Percentiles rank a stretch among this genome's conserved stretches.
Conservation (phyloP, 2,113 vertebrate species). For the Thomomys bottae region DNA sequence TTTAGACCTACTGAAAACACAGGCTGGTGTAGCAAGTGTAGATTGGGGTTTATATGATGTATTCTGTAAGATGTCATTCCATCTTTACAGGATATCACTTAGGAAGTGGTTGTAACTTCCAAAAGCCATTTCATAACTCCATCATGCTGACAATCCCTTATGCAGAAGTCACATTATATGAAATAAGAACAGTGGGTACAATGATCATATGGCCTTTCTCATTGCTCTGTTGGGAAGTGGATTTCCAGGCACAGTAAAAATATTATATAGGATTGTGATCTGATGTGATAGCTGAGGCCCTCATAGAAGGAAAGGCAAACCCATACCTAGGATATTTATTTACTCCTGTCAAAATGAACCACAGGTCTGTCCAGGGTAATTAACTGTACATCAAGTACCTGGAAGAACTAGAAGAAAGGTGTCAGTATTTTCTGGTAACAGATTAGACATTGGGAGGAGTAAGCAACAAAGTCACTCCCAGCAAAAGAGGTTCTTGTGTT, state of each 20-base stretch:
- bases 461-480: neutral
- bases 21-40: neutral
- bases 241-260: constrained; percentile 16
- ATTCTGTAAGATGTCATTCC: constrained; percentile 11
- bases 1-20: neutral
- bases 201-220: neutral
- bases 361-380: neutral
- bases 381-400: neutral
- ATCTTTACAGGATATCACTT: neutral
- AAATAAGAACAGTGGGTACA: constrained; percentile 9
- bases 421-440: neutral
- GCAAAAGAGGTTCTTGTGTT: neutral
- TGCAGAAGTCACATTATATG: neutral
- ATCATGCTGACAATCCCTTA: neutral
- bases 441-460: neutral
- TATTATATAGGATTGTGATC: neutral
- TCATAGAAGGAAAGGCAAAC: neutral
- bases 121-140: constrained; percentile 1
- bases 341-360: neutral
- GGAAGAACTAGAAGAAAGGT: constrained; percentile 1
- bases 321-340: neutral
- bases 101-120: neutral
- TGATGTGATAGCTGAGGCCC: neutral
- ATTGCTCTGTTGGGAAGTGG: neutral
- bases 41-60: neutral